Evolutionary conservation across 2,113 vertebrate species (phyloP), one percentile per base, ranked within the genome.

Genomic region (Brienomyrus brachyistius): DNA sequence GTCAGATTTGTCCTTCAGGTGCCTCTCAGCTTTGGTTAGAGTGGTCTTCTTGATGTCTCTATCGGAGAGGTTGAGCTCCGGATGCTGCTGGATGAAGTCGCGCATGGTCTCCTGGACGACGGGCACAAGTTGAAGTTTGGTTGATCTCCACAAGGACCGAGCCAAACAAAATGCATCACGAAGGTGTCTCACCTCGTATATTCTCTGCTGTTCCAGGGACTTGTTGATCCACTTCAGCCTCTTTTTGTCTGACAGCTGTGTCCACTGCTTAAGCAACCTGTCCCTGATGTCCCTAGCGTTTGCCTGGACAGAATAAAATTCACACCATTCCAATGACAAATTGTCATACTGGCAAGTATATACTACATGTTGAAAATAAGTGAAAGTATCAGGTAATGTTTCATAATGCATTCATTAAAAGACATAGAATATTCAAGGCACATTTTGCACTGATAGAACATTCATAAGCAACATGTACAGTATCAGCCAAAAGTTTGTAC

Each of bases 241-340:
- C 95, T 99, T 99, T 95, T 99, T 99, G 96, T 99, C 98, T 88
- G 98, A 96, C 91, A 99, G 96, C 95, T 98, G 97, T 90, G 98
- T 98, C 98, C 98, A 99, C 96, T 99, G 98, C 95, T 98, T 99
- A 91, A 97, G 97, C 92, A 99, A 95, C 94, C 96, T 96, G 70
- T 99, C 98, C 94, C 99, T 99, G 92, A 99, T 97, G 93, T 99
- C 98, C 97, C 99, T 99, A 95, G 97, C 98, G 93, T 97, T 99
- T 90, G 97, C 98, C 98, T 99, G 95, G 93, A 94, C 95, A 95
- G 31, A 43, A 19, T 6, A 31, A 88, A 59, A 43, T 4, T 45
- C 40, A 47, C 1, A 4, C 3, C n/a, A 84, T 48, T 84, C 23
- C 21, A 45, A 77, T 15, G 40, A 77, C 10, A 77, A 19, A 40